Evolutionary conservation across 2,888 invertebrate genomes (phyloP).

Genomic region (Tenthredo scrophulariae): DNA sequence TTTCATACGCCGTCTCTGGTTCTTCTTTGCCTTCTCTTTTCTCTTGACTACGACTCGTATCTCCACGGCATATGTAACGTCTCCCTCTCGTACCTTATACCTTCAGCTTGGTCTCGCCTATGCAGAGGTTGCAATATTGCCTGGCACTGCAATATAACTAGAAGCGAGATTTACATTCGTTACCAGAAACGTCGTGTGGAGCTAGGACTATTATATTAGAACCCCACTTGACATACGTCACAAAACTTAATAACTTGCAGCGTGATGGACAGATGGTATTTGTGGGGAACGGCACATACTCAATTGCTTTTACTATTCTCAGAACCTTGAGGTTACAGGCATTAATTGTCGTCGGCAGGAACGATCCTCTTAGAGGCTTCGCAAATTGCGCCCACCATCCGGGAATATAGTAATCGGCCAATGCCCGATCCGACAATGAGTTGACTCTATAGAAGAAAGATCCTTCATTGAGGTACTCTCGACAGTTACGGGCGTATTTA

Average conservation of each 20-base stretch:
- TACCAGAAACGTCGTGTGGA: conserved; percentile 28
- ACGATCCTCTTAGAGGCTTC: conserved; percentile 7
- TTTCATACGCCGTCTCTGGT: conserved; percentile 9
- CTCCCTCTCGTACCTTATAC: neutral
- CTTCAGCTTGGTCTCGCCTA: conserved; percentile 1
- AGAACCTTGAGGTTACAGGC: conserved; percentile 36
- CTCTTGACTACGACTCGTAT: neutral
- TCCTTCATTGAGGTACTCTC: conserved; percentile 10
- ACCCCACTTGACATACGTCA: conserved; percentile 40
- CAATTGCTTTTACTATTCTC: conserved; percentile 37
- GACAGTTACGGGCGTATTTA: neutral
- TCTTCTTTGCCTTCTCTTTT: neutral
- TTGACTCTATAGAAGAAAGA: conserved; percentile 13
- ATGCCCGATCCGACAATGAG: conserved; percentile 1
- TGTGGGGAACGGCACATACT: conserved; percentile 33
- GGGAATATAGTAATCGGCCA: conserved; percentile 19
- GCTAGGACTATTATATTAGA: conserved; percentile 38
- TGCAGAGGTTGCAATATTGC: conserved; percentile 32
- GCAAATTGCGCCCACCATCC: conserved; percentile 7
- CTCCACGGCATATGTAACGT: neutral
- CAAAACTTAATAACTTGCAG: conserved; percentile 42
- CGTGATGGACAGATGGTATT: conserved; percentile 44
- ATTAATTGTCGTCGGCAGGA: conserved; percentile 39
- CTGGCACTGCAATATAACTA: conserved; percentile 18
- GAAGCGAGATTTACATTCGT: conserved; percentile 41